Conservation (phyloP, 2,113 vertebrate species). For the Percopsis transmontana region DNA sequence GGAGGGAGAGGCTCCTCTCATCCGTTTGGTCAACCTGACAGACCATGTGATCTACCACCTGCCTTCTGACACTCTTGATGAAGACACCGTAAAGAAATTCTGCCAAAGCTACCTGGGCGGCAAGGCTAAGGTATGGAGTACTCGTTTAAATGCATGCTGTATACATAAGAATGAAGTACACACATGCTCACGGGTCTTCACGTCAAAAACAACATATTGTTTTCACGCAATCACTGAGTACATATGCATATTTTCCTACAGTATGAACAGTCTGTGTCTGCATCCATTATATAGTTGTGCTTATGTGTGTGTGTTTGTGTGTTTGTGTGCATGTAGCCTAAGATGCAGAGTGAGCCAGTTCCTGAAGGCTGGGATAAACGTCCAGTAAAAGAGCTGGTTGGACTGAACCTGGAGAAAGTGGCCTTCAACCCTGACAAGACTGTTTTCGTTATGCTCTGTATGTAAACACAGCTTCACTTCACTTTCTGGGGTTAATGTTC, state of each 20-base stretch:
- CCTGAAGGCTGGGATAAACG: slow-evolving; percentile 85
- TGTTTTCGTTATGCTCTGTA: slow-evolving; percentile 91
- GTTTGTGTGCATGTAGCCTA: slow-evolving; percentile 71
- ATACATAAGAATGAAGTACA: neutral
- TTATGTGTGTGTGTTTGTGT: slow-evolving; percentile 16
- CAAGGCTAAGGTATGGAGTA: slow-evolving; percentile 82
- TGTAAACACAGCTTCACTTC: slow-evolving; percentile 57
- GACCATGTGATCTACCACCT: slow-evolving; percentile 84
- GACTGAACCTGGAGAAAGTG: slow-evolving; percentile 85
- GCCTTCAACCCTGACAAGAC: slow-evolving; percentile 84
- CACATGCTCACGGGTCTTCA: too few relatives aligned
- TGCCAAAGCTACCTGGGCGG: slow-evolving; percentile 80
- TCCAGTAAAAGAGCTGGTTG: slow-evolving; percentile 89
- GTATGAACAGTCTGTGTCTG: neutral
- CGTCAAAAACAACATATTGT: too few relatives aligned
- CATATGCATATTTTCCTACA: too few relatives aligned
- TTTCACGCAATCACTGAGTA: too few relatives aligned
- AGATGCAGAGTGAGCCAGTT: slow-evolving; percentile 86
- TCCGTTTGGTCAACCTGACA: slow-evolving; percentile 87
- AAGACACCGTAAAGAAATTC: slow-evolving; percentile 78
- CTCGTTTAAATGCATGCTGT: neutral
- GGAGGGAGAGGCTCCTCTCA: slow-evolving; percentile 77
- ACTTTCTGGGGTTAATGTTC: neutral
- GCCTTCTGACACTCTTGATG: slow-evolving; percentile 81
- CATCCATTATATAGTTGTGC: neutral